Conservation (phyloP, 2,797 vertebrate genomes). For the Pangasius krempfi region DNA sequence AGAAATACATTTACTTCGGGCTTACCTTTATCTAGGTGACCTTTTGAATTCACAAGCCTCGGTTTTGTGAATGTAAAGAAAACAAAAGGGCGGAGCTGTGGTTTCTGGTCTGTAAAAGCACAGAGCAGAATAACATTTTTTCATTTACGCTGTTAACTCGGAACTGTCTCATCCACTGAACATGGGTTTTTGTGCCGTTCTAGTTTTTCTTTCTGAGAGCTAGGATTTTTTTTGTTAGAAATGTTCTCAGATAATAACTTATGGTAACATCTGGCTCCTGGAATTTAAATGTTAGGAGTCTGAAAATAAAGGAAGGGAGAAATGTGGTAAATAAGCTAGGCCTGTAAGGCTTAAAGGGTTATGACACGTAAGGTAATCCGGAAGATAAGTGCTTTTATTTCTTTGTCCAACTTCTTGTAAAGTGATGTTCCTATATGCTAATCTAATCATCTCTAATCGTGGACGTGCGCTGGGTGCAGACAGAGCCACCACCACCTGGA, state of each 20-base stretch:
- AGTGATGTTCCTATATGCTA: constrained; percentile 12
- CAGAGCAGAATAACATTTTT: neutral
- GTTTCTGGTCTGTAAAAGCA: neutral
- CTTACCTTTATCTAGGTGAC: neutral
- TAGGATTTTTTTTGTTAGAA: neutral
- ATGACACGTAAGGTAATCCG: neutral
- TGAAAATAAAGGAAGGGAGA: neutral
- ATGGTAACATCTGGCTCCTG: neutral
- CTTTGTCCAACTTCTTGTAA: neutral
- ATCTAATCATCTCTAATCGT: constrained; percentile 28
- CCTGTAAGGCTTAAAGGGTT: neutral
- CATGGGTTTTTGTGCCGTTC: neutral
- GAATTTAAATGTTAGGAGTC: neutral
- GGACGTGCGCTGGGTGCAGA: constrained; percentile 20
- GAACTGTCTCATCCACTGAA: neutral
- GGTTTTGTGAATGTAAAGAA: neutral
- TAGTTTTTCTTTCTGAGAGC: neutral
- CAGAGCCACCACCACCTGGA: constrained; percentile 61
- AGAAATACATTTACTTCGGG: neutral
- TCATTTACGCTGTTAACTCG: neutral
- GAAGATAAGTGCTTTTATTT: neutral
- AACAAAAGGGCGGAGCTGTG: neutral
- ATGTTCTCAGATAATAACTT: neutral
- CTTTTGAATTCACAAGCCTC: neutral
- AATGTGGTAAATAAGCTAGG: neutral